Evolutionary conservation across 2,797 vertebrate species (phyloP), one percentile per base, ranked within the genome.

Genomic region (Ibycter americanus): DNA sequence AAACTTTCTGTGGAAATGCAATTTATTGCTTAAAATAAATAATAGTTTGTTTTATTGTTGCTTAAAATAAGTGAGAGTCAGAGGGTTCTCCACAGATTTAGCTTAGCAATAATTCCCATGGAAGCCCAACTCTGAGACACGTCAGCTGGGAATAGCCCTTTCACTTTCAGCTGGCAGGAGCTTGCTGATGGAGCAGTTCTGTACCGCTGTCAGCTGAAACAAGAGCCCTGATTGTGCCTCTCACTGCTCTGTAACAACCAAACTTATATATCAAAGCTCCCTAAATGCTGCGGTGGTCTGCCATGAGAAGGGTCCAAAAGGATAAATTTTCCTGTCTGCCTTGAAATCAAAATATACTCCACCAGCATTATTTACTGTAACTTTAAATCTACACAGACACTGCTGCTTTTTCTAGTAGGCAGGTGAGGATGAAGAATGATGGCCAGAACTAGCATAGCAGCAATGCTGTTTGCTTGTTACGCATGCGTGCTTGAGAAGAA

Each of bases 391-490:
- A 15, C 2, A 2, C 19, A 51, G 68, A 38, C 21, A 29, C 38
- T 55, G 7, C 63, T 77, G n/a, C 25, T 85, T 77, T 66, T 32
- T 73, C 17, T 31, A 44, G n/a, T 6, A 76, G 59, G 38, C 15
- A 73, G 31, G 21, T 66, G 52, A 47, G 34, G 54, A 71, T 4
- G 7, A 76, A 62, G 34, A 87, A 40, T 0, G 0, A 27, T 4
- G 25, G 15, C 25, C 25, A 80, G 40, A 89, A 44, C 4, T 12
- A 62, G 18, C 1, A 15, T 0, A 63, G 56, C 38, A 84, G 42
- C 27, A 54, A 42, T 26, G 27, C 15, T 38, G 8, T 51, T 77
- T 65, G 32, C n/a, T 85, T 74, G 26, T 16, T 54, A 29, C 63
- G 51, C 0, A 1, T 10, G 20, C 8, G 6, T 11, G 23, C 40